Evolutionary conservation across 2,888 invertebrate species (phyloP), one percentile per base, ranked within the genome.

Genomic region (Morpho achilles): DNA sequence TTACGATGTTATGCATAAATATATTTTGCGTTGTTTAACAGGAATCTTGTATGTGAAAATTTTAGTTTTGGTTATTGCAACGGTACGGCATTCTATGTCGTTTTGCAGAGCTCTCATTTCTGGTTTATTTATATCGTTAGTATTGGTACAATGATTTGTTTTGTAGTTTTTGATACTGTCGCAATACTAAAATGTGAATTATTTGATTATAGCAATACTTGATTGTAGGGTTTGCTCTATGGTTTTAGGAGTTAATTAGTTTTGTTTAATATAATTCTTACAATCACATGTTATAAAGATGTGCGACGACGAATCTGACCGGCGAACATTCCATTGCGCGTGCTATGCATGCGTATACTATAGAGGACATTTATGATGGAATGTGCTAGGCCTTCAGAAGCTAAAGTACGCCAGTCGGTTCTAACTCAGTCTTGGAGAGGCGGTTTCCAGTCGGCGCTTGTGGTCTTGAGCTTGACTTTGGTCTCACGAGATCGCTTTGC

Each of bases 401-500:
- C 32, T 32, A 32, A 32, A 32, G 32, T 32, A 32, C 32, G 32
- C n/a, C 40, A 40, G 50, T 50, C 48, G 16, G 6, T 48, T 32
- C 23, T 7, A 3, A 7, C 23, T n/a, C 7, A 10, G 43, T 32
- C 42, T 51, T 23, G 4, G 23, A 22, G 42, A n/a, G 42, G 52
- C 10, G 32, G 44, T 16, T 7, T 39, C 39, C 39, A 8, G 39
- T 8, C 44, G n/a, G 40, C 53, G 40, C 10, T 22, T 41, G 46
- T 5, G 46, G 41, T n/a, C 46, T 41, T 42, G 63, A 65, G 68
- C 63, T 66, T 61, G 69, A 65, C 59, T 5, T 32, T 70, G 75
- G 75, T 72, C 74, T 74, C 75, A 76, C 73, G 79, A 76, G 77
- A 76, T 78, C 75, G 87, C 85, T 84, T 84, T 76, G 84, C 86